Conservation (phyloP, 2,113 vertebrate species). For the Canis aureus region DNA sequence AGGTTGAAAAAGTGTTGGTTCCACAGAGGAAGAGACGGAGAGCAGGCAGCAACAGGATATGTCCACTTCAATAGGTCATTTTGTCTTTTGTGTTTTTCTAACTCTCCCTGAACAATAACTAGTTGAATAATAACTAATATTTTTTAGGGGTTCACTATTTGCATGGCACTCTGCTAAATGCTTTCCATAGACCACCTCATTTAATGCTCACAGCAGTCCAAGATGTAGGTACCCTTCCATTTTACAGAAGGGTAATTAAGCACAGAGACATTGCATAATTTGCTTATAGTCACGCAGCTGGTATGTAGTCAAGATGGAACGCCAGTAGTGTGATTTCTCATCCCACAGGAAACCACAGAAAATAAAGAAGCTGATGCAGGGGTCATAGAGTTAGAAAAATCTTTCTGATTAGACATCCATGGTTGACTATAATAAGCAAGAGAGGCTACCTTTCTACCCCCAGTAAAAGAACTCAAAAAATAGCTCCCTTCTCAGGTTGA, state of each 20-base stretch:
- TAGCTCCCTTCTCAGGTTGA: neutral
- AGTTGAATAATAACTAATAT: neutral
- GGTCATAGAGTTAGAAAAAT: neutral
- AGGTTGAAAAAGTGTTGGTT: neutral
- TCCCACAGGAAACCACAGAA: neutral
- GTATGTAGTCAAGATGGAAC: neutral
- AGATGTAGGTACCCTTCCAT: neutral
- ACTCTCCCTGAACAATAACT: neutral
- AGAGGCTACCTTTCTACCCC: rapidly evolving
- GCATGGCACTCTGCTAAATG: neutral
- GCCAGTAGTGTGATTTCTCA: neutral
- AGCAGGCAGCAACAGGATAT: neutral
- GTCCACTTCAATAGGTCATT: neutral
- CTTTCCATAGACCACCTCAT: neutral
- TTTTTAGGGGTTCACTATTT: neutral
- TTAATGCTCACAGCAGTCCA: neutral
- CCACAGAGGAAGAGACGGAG: neutral
- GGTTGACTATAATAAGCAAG: neutral
- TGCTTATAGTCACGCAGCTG: neutral
- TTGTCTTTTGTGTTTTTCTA: neutral
- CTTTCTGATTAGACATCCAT: neutral
- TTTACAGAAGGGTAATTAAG: neutral
- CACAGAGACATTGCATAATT: neutral
- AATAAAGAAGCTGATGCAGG: neutral
- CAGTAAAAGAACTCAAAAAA: neutral